Evolutionary conservation across 2,113 vertebrate species (phyloP), one percentile per base, ranked within the genome.

Genomic region (Coptodon rendalli): DNA sequence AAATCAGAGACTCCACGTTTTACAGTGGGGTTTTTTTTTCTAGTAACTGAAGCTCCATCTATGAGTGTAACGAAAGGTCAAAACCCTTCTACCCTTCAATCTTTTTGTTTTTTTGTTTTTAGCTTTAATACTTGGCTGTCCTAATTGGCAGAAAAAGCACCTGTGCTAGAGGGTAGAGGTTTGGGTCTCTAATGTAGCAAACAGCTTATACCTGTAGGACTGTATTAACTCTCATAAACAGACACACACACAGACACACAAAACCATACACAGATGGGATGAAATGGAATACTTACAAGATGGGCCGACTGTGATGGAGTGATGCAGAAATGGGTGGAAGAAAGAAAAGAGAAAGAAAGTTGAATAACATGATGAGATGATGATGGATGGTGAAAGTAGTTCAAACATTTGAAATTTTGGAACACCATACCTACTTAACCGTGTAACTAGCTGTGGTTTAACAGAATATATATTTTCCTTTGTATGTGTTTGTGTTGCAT

Each of bases 241-340:
- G 5, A 16, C 71, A 5, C 24, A 5, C 19, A 29, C 19, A 81
- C 71, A 48, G 17, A 85, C 34, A 80, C 29, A 63, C 82, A 43
- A 9, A 82, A 3, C 40, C 93, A 95, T 94, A 90, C 92, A 94
- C 82, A 90, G 84, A 94, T 96, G 96, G 91, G 92, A 96, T 97
- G 96, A 94, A 96, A 97, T 97, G 96, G 86, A 89, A 91, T 97
- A 97, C 97, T 97, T 95, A 97, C 97, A 89, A 93, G 95, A 96
- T 92, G 94, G 95, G 40, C 97, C 96, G 63, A 94, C 97, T 97
- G 96, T 81, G 92, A 95, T 96, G 94, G 92, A 95, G 87, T 88
- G 94, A 94, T 92, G 90, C 40, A 89, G 57, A 89, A 89, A 86
- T 45, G 53, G 53, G 59, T 61, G 88, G 68, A 87, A 93, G 88